Conservation (phyloP, 2,797 vertebrate genomes). For the Premnoplex brunnescens region DNA sequence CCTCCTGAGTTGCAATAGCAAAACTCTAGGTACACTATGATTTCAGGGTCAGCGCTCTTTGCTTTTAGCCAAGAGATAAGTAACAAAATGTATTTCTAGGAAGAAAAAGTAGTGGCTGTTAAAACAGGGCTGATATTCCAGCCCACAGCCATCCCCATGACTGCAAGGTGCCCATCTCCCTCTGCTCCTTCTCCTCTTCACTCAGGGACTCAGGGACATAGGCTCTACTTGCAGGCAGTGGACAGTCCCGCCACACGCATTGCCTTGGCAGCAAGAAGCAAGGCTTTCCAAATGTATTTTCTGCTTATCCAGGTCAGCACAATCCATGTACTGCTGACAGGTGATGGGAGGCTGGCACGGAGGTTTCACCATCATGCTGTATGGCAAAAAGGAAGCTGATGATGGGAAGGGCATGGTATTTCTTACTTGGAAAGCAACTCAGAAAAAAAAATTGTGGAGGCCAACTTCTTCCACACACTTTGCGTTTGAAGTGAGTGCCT, state of each 20-base stretch:
- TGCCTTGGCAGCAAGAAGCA: background rate
- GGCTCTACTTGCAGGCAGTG: background rate
- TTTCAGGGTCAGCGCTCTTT: background rate
- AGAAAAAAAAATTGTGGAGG: background rate
- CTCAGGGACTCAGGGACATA: rapidly evolving
- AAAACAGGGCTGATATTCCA: background rate
- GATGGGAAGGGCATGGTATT: background rate
- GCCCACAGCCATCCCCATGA: rapidly evolving
- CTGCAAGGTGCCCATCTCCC: rapidly evolving
- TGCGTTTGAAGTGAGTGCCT: background rate
- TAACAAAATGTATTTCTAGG: background rate
- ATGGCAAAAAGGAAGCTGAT: background rate
- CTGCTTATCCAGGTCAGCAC: background rate
- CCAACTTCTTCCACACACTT: background rate
- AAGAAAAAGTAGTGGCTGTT: background rate
- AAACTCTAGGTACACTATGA: background rate
- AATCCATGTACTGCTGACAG: background rate
- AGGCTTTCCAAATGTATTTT: background rate
- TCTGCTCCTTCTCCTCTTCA: background rate
- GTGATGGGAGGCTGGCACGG: background rate
- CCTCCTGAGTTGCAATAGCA: background rate
- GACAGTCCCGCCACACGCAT: rapidly evolving
- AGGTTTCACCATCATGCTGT: background rate
- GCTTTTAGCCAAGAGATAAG: background rate
- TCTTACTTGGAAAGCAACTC: background rate